Percentiles rank a stretch among this genome's conserved stretches.
Conservation (phyloP, 1,140 invertebrate genomes). For the Branchinecta lindahli region DNA sequence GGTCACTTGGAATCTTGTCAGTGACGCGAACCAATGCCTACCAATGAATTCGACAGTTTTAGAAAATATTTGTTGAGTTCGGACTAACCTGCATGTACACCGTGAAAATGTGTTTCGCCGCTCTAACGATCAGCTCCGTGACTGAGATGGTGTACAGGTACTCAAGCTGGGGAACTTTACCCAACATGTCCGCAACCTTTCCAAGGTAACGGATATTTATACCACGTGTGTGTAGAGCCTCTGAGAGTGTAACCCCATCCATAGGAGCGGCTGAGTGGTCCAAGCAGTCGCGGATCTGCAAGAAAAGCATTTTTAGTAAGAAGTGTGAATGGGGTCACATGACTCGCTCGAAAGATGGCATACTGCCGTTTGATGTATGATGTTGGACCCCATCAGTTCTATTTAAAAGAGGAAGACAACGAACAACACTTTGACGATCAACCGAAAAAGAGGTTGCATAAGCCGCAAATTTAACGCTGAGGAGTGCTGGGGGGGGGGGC, state of each 20-base stretch:
- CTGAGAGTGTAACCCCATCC: conserved; percentile 85
- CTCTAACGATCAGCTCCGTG: conserved; percentile 65
- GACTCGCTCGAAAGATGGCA: background rate
- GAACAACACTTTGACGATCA: too few relatives aligned
- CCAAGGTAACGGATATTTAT: conserved; percentile 95
- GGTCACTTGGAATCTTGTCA: too few relatives aligned
- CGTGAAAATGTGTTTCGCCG: conserved; percentile 86
- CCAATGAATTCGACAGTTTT: too few relatives aligned
- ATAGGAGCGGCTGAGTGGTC: conserved; percentile 83
- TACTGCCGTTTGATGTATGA: too few relatives aligned
- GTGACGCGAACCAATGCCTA: too few relatives aligned
- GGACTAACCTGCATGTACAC: conserved; percentile 60
- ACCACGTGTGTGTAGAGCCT: conserved; percentile 79
- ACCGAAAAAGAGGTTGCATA: too few relatives aligned
- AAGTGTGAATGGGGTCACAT: conserved; percentile 15
- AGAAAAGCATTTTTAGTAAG: conserved; percentile 20
- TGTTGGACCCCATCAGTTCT: background rate
- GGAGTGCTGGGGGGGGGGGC: too few relatives aligned
- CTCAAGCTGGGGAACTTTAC: conserved; percentile 58
- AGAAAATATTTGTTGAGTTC: too few relatives aligned
- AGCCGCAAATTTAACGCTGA: too few relatives aligned
- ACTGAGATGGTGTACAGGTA: conserved; percentile 78
- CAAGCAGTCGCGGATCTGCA: conserved; percentile 70
- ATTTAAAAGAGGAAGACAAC: too few relatives aligned
- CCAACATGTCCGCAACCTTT: conserved; percentile 59